Evolutionary conservation across 2,888 invertebrate species (phyloP).

Genomic region (Tinea pellionella): DNA sequence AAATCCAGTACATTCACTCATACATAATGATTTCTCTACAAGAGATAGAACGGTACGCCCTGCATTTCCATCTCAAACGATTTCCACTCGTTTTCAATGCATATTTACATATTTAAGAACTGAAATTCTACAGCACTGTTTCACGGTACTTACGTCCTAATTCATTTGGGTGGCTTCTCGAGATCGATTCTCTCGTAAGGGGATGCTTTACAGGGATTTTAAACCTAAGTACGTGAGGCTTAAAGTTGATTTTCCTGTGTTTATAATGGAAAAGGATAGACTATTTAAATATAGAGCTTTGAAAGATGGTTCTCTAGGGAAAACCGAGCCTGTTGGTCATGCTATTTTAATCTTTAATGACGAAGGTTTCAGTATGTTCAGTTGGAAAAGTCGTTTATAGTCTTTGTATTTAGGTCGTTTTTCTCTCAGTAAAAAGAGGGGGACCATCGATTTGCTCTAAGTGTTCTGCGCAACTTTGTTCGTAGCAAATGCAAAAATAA

Average conservation of each 20-base stretch:
- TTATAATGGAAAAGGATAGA: constrained; percentile 38
- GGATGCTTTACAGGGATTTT: constrained; percentile 20
- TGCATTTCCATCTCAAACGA: constrained; percentile 26
- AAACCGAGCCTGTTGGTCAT: constrained; percentile 35
- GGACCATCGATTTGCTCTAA: constrained; percentile 62
- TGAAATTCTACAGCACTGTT: constrained; percentile 20
- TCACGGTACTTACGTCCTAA: constrained; percentile 30
- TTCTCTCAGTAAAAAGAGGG: constrained; percentile 22
- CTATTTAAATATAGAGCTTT: constrained; percentile 60
- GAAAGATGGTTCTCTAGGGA: constrained; percentile 68
- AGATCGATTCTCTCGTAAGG: constrained; percentile 65
- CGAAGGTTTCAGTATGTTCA: constrained; percentile 14
- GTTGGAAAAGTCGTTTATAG: constrained; percentile 26
- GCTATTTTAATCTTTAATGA: constrained; percentile 26
- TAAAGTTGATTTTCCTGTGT: constrained; percentile 25
- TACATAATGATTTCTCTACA: constrained; percentile 41
- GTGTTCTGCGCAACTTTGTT: constrained; percentile 19
- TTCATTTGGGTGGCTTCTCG: constrained; percentile 18
- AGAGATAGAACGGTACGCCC: constrained; percentile 49
- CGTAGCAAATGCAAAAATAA: not conserved
- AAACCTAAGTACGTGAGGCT: not conserved
- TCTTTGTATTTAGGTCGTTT: constrained; percentile 28
- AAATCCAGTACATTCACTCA: constrained; percentile 30
- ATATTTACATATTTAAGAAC: not conserved
- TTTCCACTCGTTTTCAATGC: not conserved